Evolutionary conservation across 2,797 vertebrate species (phyloP).

Genomic region (Amniataba percoides): DNA sequence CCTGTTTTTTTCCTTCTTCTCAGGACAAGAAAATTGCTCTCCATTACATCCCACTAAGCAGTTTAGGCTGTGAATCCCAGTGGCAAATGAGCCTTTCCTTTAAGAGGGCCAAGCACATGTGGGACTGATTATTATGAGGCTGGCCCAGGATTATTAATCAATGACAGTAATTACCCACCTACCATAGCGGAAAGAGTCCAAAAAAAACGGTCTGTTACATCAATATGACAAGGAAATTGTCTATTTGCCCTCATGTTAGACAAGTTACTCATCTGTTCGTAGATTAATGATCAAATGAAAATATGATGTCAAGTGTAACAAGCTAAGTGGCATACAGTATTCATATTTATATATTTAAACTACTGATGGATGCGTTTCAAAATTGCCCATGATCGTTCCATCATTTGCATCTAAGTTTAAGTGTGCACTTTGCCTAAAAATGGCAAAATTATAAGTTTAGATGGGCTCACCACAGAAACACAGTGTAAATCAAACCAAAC

Average conservation of each 20-base stretch:
- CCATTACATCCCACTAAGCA: constrained; percentile 83
- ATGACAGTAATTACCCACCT: constrained; percentile 86
- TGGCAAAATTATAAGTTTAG: background rate
- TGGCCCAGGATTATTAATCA: constrained; percentile 85
- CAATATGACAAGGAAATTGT: constrained; percentile 80
- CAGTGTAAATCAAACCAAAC: background rate
- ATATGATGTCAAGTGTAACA: constrained; percentile 53
- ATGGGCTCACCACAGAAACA: background rate
- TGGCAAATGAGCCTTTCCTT: constrained; percentile 82
- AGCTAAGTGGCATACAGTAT: constrained; percentile 12
- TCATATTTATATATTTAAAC: constrained; percentile 1
- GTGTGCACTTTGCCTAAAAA: background rate
- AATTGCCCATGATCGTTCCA: constrained; percentile 13
- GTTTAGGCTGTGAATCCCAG: constrained; percentile 81
- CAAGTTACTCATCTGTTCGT: constrained; percentile 72
- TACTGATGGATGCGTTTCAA: constrained; percentile 13
- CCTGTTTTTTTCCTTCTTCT: background rate
- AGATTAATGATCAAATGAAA: constrained; percentile 67
- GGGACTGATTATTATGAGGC: constrained; percentile 84
- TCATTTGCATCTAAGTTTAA: constrained; percentile 5
- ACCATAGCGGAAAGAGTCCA: constrained; percentile 74
- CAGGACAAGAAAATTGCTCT: constrained; percentile 86
- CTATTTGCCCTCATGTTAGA: constrained; percentile 76
- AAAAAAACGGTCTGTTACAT: constrained; percentile 70
- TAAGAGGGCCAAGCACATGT: constrained; percentile 83